These are phyloP conservation scores for Herpetotheres cachinnans DNA, from an alignment of 2,113 vertebrate species.

Conservation along the genomic window DNA sequence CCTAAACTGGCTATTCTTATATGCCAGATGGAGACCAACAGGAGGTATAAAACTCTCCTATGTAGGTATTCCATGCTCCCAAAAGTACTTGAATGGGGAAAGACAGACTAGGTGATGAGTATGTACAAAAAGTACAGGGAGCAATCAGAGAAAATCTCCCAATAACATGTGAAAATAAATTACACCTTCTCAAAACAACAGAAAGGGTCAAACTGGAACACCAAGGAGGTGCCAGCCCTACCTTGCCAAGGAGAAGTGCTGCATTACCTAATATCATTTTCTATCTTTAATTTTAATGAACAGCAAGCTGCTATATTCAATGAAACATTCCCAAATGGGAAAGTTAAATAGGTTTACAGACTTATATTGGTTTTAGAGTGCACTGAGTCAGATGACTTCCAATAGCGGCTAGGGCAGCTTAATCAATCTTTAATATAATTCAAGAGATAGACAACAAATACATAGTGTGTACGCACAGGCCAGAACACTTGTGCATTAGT, in stretches of 20 bases:
- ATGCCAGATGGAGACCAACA: not conserved
- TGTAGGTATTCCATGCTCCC: not conserved
- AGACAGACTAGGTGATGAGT: fast-evolving
- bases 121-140: fast-evolving
- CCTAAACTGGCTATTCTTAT: not conserved
- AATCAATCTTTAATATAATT: not conserved
- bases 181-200: not conserved
- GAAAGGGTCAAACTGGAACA: not conserved
- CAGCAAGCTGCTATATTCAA: not conserved
- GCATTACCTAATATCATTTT: not conserved
- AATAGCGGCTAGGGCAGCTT: not conserved
- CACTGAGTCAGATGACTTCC: not conserved
- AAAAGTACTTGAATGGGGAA: not conserved
- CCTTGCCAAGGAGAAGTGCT: not conserved
- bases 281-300: slow-evolving; percentile 39
- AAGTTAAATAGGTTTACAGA: slow-evolving; percentile 7
- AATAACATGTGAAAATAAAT: not conserved
- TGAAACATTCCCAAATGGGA: not conserved
- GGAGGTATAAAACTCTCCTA: not conserved
- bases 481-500: not conserved
- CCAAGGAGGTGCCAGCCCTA: not conserved
- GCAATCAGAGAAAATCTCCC: not conserved
- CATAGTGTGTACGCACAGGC: not conserved
- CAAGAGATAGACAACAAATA: not conserved
- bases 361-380: slow-evolving; percentile 22